Conservation (phyloP, 2,888 invertebrate species). For the Erebia aethiops region DNA sequence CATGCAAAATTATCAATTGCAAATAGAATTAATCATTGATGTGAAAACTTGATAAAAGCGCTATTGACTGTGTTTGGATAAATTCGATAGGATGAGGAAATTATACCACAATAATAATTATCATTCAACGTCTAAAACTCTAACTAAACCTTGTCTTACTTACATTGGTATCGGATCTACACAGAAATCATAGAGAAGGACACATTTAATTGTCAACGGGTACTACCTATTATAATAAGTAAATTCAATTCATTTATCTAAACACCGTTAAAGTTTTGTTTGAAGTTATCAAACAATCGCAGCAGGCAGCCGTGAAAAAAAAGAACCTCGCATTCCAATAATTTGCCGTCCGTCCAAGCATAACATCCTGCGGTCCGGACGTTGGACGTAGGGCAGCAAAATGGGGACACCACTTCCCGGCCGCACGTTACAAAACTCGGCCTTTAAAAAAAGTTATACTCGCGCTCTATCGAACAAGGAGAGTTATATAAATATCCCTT, state of each 20-base stretch:
- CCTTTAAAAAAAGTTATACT: constrained; percentile 5
- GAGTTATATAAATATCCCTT: background rate
- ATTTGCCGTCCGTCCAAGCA: constrained; percentile 47
- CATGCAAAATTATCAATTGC: too few relatives aligned
- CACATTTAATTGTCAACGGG: background rate
- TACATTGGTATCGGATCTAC: constrained; percentile 7
- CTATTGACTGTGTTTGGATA: too few relatives aligned
- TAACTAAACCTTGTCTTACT: background rate
- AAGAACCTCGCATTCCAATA: constrained; percentile 39
- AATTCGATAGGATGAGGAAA: too few relatives aligned
- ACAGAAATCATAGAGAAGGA: constrained; percentile 11
- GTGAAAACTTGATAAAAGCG: too few relatives aligned
- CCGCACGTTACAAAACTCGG: constrained; percentile 20
- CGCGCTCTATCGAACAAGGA: background rate
- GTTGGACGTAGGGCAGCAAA: constrained; percentile 41
- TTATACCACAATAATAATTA: too few relatives aligned
- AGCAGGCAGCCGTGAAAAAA: constrained; percentile 43
- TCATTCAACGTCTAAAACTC: too few relatives aligned
- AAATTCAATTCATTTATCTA: constrained; percentile 14
- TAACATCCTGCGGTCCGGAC: constrained; percentile 53
- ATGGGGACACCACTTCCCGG: constrained; percentile 67
- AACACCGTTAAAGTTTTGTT: constrained; percentile 27
- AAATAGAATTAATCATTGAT: too few relatives aligned
- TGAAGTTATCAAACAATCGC: constrained; percentile 13
- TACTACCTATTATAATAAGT: background rate